Evolutionary conservation across 2,888 invertebrate genomes (phyloP), one percentile per base, ranked within the genome.

Genomic region (Diaprepes abbreviatus): DNA sequence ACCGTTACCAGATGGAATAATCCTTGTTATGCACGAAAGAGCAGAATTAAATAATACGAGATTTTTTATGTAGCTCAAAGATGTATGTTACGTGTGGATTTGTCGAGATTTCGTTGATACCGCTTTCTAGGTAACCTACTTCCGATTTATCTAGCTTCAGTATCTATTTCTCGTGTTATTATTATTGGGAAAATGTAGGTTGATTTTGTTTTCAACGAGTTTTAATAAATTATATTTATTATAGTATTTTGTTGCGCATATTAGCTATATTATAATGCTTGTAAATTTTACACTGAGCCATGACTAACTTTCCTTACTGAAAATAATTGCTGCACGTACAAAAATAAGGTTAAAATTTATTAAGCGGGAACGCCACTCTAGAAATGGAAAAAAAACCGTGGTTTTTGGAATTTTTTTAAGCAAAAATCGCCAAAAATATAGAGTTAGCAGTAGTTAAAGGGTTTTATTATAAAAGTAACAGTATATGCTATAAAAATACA

Each of bases 41-140:
- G 16, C 66, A 58, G 50, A 52, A 58, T 58, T 59, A 66, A 66
- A 59, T 66, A 66, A 59, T 66, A 59, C 50, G n/a, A 52, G 28
- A 50, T 21, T 50, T 65, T 66, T 66, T 52, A 63, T 40, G 31
- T 38, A 16, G 52, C 31, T 52, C 52, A 38, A 14, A 52, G 52
- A 63, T 52, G 63, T 28, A 50, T 50, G 28, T 17, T 50, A 50
- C 48, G 48, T 50, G 48, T 62, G 48, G 50, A 35, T 62, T 19
- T 50, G 52, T 35, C 28, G 63, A 60, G 60, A 63, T 63, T 24
- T 50, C 12, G 35, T 36, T 63, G 52, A 63, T 36, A 38, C 10
- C 38, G 24, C 36, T 50, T 63, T 54, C 52, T 63, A 40, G 63
- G 50, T 63, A 63, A 63, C 63, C 63, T 38, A 63, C 50, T 50